These are phyloP conservation scores for Epicauta chinensis DNA, from an alignment of 1,140 invertebrate genomes.

Conservation along the genomic window DNA sequence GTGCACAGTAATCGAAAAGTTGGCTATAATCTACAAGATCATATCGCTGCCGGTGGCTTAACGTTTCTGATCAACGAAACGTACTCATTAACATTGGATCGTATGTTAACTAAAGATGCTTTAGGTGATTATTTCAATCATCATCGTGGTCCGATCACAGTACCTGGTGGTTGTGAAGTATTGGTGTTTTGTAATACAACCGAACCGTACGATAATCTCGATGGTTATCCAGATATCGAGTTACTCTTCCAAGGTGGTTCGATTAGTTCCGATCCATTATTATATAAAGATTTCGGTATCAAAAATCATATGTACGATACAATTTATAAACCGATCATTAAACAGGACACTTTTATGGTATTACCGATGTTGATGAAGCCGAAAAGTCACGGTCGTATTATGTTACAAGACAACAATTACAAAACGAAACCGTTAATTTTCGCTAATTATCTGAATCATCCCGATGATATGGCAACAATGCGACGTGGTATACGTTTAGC, in stretches of 20 bases:
- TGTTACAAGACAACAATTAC: constrained; percentile 60
- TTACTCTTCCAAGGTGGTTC: constrained; percentile 56
- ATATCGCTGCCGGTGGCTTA: constrained; percentile 63
- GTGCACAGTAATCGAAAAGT: constrained; percentile 66
- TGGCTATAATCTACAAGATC: constrained; percentile 74
- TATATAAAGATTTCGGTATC: constrained; percentile 40
- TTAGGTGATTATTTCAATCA: constrained; percentile 46
- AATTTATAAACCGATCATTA: constrained; percentile 39
- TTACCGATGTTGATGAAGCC: constrained; percentile 64
- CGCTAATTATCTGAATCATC: constrained; percentile 68
- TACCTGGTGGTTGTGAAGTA: constrained; percentile 76
- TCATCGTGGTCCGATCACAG: constrained; percentile 63
- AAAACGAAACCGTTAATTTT: constrained; percentile 71
- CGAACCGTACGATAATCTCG: constrained; percentile 43
- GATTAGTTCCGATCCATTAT: constrained; percentile 40
- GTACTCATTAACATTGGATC: constrained; percentile 31
- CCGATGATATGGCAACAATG: constrained; percentile 41
- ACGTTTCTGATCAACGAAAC: constrained; percentile 57
- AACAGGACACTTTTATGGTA: constrained; percentile 36
- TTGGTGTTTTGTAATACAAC: constrained; percentile 64
- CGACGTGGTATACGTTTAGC: constrained; percentile 38
- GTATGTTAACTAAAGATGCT: constrained; percentile 29
- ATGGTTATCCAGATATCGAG: constrained; percentile 70
- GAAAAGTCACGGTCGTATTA: constrained; percentile 61
- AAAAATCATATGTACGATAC: constrained; percentile 40